Percentiles rank a stretch among this genome's conserved stretches.
Conservation (phyloP, 2,797 vertebrate species). For the Steatocranus sp. region DNA sequence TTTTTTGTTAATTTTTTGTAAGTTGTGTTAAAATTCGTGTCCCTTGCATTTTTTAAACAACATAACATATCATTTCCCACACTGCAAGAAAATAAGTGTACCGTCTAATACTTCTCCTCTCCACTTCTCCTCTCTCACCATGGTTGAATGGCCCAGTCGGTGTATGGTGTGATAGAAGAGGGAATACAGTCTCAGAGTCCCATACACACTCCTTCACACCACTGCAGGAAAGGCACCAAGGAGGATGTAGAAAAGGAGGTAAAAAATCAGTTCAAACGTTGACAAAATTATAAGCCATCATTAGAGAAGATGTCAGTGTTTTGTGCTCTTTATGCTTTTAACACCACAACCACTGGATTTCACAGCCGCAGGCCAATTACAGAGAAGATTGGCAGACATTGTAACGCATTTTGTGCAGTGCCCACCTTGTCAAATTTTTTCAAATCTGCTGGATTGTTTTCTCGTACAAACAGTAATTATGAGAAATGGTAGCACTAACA, state of each 20-base stretch:
- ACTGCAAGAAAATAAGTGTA: background rate
- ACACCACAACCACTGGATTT: background rate
- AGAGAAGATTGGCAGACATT: background rate
- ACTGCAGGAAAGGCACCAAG: constrained; percentile 88
- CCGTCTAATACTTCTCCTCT: background rate
- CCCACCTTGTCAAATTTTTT: background rate
- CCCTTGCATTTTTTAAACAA: background rate
- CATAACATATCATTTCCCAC: background rate
- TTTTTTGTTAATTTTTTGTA: background rate
- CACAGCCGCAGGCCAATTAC: background rate
- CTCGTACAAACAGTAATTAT: background rate
- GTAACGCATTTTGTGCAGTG: background rate
- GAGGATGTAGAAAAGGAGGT: constrained; percentile 95
- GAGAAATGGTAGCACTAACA: background rate
- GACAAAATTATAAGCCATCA: background rate
- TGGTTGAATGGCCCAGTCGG: constrained; percentile 76
- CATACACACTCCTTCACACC: constrained; percentile 82
- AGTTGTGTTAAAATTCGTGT: background rate
- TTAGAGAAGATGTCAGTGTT: background rate
- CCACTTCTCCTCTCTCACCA: background rate
- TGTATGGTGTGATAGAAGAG: constrained; percentile 91
- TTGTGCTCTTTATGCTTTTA: background rate
- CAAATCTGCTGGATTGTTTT: background rate
- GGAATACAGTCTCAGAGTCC: constrained; percentile 87
- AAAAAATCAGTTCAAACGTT: background rate